Evolutionary conservation across 1,140 invertebrate genomes (phyloP), one percentile per base, ranked within the genome.

Genomic region (Aphis craccivora): DNA sequence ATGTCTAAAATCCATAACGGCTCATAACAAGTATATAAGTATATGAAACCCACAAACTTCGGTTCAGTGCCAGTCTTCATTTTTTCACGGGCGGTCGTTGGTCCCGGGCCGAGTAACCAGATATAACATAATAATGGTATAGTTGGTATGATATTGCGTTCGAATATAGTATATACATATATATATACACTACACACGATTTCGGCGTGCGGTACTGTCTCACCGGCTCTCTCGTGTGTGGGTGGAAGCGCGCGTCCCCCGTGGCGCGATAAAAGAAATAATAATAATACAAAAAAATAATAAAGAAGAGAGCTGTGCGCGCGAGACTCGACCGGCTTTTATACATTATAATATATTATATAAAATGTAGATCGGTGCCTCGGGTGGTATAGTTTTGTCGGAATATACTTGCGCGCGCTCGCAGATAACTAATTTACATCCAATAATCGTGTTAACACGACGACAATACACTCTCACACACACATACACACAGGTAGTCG

Each of bases 391-490:
- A 40, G 43, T 48, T 48, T 48, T 90, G 37, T 60, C 25, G 88
- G 11, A 8, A 55, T 90, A 37, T 23, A 2, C 30, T 2, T 30
- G 43, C 37, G 48, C 35, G 35, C 20, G 48, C 48, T 20, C 48
- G 23, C 89, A 84, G 35, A 86, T 83, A 93, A 93, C 91, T 93
- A 93, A 93, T 93, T 93, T 93, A 93, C 91, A 92, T 92, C 91
- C 91, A 51, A 92, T 92, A 93, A 93, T 93, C 91, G 91, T 86
- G 91, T 93, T 93, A 86, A 93, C 91, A 93, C 91, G 91, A 93
- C 91, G 91, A 93, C 91, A 93, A 93, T 93, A 86, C 81, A 60
- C 91, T 23, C n/a, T 14, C 81, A 1, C 43, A 11, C 53, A n/a
- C 91, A 35, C 3, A 40, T 14, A n/a, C 55, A 30, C 25, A 11